Conservation (phyloP, 2,888 invertebrate genomes). For the Cheilosia pagana region DNA sequence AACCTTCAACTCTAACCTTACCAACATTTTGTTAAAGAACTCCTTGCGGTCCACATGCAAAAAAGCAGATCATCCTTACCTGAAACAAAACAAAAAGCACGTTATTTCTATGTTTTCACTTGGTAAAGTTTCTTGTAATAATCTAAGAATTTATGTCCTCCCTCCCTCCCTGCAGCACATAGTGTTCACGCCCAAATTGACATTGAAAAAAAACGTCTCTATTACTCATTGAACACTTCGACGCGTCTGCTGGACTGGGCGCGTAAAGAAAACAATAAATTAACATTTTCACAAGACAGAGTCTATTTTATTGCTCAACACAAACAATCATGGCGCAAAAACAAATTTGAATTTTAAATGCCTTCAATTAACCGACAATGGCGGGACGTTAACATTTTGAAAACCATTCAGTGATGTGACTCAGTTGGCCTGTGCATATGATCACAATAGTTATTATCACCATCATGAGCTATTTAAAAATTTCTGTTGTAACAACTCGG, state of each 20-base stretch:
- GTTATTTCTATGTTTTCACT: not conserved
- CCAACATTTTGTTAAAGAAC: not conserved
- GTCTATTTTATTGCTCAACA: constrained; percentile 42
- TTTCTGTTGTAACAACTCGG: not conserved
- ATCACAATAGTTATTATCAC: constrained; percentile 39
- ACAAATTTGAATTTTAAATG: constrained; percentile 49
- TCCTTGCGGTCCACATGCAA: not conserved
- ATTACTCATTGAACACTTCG: constrained; percentile 58
- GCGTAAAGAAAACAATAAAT: constrained; percentile 55
- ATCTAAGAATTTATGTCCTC: not conserved
- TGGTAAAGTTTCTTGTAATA: not conserved
- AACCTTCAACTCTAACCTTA: too few relatives aligned
- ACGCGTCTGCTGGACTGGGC: constrained; percentile 16
- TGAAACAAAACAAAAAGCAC: constrained; percentile 26
- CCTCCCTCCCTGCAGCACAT: constrained; percentile 1
- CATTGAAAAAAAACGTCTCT: constrained; percentile 50
- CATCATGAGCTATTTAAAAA: constrained; percentile 37
- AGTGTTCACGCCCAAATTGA: constrained; percentile 35
- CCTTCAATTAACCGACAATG: constrained; percentile 38
- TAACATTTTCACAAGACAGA: constrained; percentile 38
- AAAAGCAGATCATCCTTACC: constrained; percentile 13
- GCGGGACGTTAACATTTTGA: constrained; percentile 21
- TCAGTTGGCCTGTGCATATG: constrained; percentile 9
- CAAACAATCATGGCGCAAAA: constrained; percentile 20
- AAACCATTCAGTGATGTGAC: constrained; percentile 8